Evolutionary conservation across 1,140 invertebrate genomes (phyloP).

Genomic region (Ridgeia piscesae): DNA sequence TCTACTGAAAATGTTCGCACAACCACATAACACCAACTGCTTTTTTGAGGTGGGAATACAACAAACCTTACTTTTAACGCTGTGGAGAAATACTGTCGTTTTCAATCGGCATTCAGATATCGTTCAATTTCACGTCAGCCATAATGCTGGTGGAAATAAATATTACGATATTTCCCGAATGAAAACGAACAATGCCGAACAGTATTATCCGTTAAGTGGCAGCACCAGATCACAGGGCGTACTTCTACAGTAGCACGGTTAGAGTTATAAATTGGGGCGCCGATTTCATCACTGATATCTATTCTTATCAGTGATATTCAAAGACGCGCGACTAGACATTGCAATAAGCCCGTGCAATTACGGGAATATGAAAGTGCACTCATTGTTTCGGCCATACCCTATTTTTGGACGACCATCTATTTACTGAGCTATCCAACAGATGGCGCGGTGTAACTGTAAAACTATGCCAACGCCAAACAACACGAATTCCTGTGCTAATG

Average conservation of each 20-base stretch:
- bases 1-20: background rate
- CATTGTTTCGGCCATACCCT: too few species aligned
- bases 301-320: too few species aligned
- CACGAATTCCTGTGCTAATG: background rate
- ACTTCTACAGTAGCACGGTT: too few species aligned
- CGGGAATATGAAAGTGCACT: too few species aligned
- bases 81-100: background rate
- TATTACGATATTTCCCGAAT: background rate
- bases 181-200: background rate
- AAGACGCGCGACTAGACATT: too few species aligned
- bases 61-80: background rate
- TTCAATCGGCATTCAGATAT: background rate
- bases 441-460: background rate
- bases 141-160: slow-evolving; percentile 1
- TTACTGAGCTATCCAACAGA: background rate
- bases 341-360: too few species aligned
- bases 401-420: too few species aligned
- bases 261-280: too few species aligned
- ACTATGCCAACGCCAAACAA: background rate
- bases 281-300: too few species aligned
- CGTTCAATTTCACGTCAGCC: background rate
- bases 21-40: background rate
- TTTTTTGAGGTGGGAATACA: background rate
- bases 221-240: background rate
- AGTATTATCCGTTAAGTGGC: background rate